Percentiles rank a stretch among this genome's conserved stretches.
phyloP scores from a whole-genome alignment of 1,140 invertebrate species.

The Trichomalopsis sarcophagae region DNA sequence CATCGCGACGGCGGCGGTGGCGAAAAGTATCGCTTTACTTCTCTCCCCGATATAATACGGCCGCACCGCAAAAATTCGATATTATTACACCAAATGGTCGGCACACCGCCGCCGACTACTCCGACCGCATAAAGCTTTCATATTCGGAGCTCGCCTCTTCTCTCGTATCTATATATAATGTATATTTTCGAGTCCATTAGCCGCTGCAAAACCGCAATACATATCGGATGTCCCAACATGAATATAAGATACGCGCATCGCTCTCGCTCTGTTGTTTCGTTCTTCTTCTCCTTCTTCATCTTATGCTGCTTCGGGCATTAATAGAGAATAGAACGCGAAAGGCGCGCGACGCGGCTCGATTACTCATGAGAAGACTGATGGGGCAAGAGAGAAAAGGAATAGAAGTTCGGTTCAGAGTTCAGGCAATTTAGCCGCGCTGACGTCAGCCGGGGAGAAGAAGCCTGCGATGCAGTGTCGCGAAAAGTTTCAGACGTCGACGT shows the following conservation, averaged over 20 bases:
- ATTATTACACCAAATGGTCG: conserved; percentile 11
- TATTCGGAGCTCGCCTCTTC: not conserved
- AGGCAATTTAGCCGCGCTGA: not conserved
- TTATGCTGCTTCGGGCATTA: not conserved
- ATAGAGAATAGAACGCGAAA: not conserved
- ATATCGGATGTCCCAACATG: conserved; percentile 34
- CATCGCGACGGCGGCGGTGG: not conserved
- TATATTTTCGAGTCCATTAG: conserved; percentile 42
- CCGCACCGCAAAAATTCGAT: not conserved
- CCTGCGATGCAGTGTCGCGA: not conserved
- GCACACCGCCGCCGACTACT: too few species aligned
- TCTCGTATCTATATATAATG: not conserved
- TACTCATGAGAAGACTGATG: not conserved
- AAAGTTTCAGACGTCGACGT: not conserved
- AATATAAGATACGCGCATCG: conserved; percentile 17
- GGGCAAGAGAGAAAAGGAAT: not conserved
- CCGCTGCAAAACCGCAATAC: not conserved
- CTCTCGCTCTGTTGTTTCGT: not conserved
- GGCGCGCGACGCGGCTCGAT: not conserved
- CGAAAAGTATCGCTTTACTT: conserved; percentile 11
- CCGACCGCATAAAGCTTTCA: conserved; percentile 8
- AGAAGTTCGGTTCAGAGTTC: conserved; percentile 3
- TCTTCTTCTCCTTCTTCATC: not conserved
- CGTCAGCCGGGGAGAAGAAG: too few species aligned
- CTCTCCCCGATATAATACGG: not conserved